Evolutionary conservation across 2,888 invertebrate species (phyloP), one percentile per base, ranked within the genome.

Genomic region (Eilema depressum): DNA sequence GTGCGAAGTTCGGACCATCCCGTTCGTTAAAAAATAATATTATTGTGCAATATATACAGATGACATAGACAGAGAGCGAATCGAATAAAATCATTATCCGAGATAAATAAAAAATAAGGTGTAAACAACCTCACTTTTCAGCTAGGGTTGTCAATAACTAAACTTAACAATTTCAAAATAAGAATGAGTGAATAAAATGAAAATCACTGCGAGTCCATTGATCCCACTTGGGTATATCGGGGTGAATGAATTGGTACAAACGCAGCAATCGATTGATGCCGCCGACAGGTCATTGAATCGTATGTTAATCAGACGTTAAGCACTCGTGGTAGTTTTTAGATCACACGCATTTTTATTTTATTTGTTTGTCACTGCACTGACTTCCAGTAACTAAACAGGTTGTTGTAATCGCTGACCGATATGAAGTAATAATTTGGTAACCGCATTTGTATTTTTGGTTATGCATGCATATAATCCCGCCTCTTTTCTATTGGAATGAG

Each of bases 211-310:
- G 47, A 75, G 80, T 80, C 75, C 79, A 82, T 76, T 79, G 71
- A 79, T 75, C 75, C 63, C 70, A 67, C 68, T 66, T 63, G 64
- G 64, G 57, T 75, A 63, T 66, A 76, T 75, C 71, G 68, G 78
- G 85, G 84, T 86, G 85, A 86, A 85, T 80, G 85, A 83, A 83
- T 83, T 78, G 64, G 71, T 73, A 78, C 77, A 83, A 81, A 80
- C 83, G 81, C 79, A 74, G 82, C 80, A 80, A 86, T 83, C 83
- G 86, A 86, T 84, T 78, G 80, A 74, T 70, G 70, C 68, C 71
- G 72, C 56, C 70, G 47, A 17, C 73, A 67, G 84, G 83, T 86
- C 85, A 85, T 79, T 83, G 85, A 81, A 85, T 76, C 70, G 68
- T 70, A 73, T 75, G 78, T 74, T 77, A 79, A 85, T 79, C 73